Base-by-base conservation (phyloP, 1,140 invertebrate species). In the Centruroides vittatus region DNA sequence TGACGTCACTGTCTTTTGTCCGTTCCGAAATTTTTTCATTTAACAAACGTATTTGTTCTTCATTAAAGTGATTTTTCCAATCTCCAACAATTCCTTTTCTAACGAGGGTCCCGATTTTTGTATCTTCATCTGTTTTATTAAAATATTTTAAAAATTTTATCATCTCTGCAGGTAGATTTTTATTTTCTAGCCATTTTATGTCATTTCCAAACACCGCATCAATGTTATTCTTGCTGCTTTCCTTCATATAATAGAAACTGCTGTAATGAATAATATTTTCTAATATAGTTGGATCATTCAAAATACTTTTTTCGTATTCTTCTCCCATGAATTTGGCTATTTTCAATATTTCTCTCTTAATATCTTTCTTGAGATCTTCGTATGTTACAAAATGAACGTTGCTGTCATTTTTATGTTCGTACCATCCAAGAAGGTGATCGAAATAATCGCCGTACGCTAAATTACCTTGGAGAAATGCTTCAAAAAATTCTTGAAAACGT, bases 71-170 rank as follows among this genome's bases (percentile, higher is more conserved):
- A 52, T 70, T 72, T 61, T 71, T 74, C 77, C 77, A 78, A 65
- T 78, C 77, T 6, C 76, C 76, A 23, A 76, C 70, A 35, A 66
- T 63, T 8, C 75, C 75, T 70, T 76, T 77, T 52, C 77, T 66
- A 49, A 78, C 64, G 61, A 78, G 78, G 4, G 10, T 71, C 68
- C 47, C 67, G 69, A 59, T 74, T 72, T 47, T 68, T 47, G 5
- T 76, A 59, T 23, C 36, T 41, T 41, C 36, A 4, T 7, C 36
- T 41, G 7, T 4, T 41, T 41, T 41, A n/a, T n/a, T n/a, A n/a
- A n/a, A n/a, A n/a, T n/a, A n/a, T n/a, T n/a, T n/a, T n/a, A n/a
- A n/a, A n/a, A n/a, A 2, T 23, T 0, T 8, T 5, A 41, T 41
- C 54, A 58, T 34, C 4, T 23, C 41, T 11, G 57, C 12, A 10